Conservation (phyloP, 2,888 invertebrate genomes). For the Pristionchus arcanus region DNA sequence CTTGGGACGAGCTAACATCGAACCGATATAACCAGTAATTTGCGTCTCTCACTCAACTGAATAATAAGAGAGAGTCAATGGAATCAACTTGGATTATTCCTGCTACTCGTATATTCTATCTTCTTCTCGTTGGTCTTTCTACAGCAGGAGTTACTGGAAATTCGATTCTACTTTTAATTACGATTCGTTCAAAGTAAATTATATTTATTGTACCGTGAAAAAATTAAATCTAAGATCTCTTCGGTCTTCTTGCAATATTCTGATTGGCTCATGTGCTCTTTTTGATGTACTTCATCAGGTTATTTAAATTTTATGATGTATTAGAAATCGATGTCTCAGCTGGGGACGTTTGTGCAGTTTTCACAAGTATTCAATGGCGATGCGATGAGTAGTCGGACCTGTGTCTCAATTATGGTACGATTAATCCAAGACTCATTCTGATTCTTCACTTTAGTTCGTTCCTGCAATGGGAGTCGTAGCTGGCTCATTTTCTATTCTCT, state of each 20-base stretch:
- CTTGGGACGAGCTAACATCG: neutral
- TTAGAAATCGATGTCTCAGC: neutral
- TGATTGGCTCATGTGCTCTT: neutral
- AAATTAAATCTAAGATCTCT: neutral
- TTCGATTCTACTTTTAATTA: neutral
- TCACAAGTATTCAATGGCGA: neutral
- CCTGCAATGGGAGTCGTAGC: constrained; percentile 16
- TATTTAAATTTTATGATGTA: neutral
- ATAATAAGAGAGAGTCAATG: neutral
- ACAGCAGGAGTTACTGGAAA: neutral
- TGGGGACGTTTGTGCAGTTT: neutral
- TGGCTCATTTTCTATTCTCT: constrained; percentile 6
- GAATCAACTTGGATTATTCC: neutral
- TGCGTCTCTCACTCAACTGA: neutral
- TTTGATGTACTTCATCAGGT: constrained; percentile 19
- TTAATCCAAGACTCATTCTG: neutral
- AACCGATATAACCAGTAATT: neutral
- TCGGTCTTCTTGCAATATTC: neutral
- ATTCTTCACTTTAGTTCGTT: neutral
- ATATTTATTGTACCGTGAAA: neutral
- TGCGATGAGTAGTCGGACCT: neutral
- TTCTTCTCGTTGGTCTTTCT: neutral
- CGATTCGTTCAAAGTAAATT: neutral
- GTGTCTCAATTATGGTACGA: neutral
- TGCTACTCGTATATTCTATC: neutral